Percentiles rank a stretch among this genome's conserved stretches.
Evolutionary conservation across 1,140 invertebrate species (phyloP).

Genomic region (Zaprionus vittiger): DNA sequence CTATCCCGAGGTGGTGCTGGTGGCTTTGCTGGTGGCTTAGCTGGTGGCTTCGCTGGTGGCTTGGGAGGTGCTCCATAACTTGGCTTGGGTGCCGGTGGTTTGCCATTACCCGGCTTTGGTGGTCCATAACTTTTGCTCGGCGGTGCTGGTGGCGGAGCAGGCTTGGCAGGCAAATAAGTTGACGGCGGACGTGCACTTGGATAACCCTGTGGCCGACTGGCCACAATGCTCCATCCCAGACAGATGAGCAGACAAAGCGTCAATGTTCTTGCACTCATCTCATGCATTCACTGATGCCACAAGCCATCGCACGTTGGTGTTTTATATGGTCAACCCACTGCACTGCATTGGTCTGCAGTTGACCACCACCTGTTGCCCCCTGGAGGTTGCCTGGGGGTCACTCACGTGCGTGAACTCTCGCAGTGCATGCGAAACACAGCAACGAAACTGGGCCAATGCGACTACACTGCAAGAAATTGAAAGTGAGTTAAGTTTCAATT

Average conservation of each 20-base stretch:
- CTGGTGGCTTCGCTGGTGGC: conserved; percentile 34
- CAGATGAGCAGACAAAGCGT: conserved; percentile 18
- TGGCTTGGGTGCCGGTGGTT: conserved; percentile 32
- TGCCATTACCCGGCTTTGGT: conserved; percentile 36
- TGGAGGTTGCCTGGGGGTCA: conserved; percentile 18
- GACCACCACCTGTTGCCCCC: conserved; percentile 52
- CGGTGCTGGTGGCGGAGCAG: conserved; percentile 26
- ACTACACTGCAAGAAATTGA: conserved; percentile 52
- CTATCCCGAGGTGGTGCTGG: conserved; percentile 43
- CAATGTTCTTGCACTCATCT: conserved; percentile 52
- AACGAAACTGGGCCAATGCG: conserved; percentile 63
- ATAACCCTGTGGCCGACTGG: conserved; percentile 58
- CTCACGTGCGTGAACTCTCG: conserved; percentile 50
- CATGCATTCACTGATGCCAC: conserved; percentile 37
- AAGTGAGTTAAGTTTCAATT: not conserved
- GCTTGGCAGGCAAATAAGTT: conserved; percentile 60
- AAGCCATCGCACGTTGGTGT: conserved; percentile 8
- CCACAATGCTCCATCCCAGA: conserved; percentile 17
- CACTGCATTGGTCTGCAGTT: conserved; percentile 10
- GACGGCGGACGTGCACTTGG: conserved; percentile 58
- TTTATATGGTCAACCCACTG: conserved; percentile 31
- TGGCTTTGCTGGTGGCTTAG: conserved; percentile 42
- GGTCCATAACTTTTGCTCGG: conserved; percentile 39
- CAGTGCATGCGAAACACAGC: conserved; percentile 42
- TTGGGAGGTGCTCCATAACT: conserved; percentile 34